These are phyloP conservation scores for Nothobranchius furzeri DNA, from an alignment of 2,113 vertebrate species.

Conservation along the genomic window DNA sequence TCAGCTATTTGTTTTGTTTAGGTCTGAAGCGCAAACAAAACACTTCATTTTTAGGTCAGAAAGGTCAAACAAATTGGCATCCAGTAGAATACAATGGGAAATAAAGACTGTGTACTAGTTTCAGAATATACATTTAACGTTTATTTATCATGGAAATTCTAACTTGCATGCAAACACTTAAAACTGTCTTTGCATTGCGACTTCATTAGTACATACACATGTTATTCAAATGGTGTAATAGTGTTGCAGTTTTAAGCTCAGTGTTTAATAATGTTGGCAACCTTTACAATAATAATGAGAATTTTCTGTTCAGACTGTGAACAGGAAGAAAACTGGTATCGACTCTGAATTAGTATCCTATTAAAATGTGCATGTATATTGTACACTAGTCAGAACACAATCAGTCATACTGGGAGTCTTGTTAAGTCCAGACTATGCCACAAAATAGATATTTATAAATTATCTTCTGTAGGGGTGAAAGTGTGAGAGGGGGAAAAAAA, in stretches of 20 bases:
- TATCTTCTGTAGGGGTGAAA: constrained; percentile 5
- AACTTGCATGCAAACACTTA: no score
- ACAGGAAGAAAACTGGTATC: background rate
- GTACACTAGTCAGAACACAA: background rate
- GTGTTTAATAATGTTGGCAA: no score
- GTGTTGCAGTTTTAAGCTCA: no score
- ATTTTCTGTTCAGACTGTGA: background rate
- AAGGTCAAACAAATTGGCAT: background rate
- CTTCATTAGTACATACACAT: background rate
- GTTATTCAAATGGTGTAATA: background rate
- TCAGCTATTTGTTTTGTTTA: background rate
- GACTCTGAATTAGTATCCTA: constrained; percentile 8
- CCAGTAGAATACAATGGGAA: background rate
- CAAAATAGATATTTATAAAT: constrained; percentile 1
- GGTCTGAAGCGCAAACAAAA: background rate
- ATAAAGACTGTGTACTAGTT: no score
- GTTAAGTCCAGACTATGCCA: background rate
- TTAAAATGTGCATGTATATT: background rate
- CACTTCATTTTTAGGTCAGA: background rate
- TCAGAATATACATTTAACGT: background rate
- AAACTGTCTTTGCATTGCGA: background rate
- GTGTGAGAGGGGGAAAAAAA: constrained; percentile 17
- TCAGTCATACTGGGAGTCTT: background rate
- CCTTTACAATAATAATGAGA: background rate
- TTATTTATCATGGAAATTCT: background rate